Evolutionary conservation across 2,113 vertebrate genomes (phyloP).

Genomic region (Redunca redunca): DNA sequence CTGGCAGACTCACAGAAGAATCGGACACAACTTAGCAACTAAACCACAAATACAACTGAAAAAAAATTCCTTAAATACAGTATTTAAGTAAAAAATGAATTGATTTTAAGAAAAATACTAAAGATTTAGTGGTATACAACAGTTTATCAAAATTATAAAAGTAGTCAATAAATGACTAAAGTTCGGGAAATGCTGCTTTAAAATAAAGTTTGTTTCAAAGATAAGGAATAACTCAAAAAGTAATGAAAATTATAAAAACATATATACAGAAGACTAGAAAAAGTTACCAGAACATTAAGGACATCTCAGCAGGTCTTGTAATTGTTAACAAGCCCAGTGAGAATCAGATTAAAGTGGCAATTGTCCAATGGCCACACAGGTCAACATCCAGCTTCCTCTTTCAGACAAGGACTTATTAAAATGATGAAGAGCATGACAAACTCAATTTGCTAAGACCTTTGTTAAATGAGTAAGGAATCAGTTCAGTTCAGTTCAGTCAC

Average conservation of each 20-base stretch:
- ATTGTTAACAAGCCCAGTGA: neutral
- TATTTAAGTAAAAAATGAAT: neutral
- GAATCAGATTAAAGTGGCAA: neutral
- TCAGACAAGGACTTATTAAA: neutral
- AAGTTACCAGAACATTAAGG: neutral
- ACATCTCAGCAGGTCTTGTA: neutral
- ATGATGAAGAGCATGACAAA: neutral
- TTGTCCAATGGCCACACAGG: neutral
- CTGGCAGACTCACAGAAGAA: neutral
- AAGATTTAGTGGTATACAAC: neutral
- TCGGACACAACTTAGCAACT: neutral
- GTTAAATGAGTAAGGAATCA: neutral
- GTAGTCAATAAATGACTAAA: neutral
- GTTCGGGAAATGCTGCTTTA: neutral
- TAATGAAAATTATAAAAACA: neutral
- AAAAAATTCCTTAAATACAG: neutral
- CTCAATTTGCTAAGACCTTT: conserved; percentile 10
- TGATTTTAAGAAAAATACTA: neutral
- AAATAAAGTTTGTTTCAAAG: conserved; percentile 7
- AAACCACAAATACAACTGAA: neutral
- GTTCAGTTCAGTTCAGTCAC: neutral
- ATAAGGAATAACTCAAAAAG: neutral
- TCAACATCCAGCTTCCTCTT: neutral
- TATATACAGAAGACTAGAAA: neutral
- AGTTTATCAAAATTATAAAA: neutral